Conservation (phyloP, 2,113 vertebrate genomes). For the Nothoprocta pentlandii region DNA sequence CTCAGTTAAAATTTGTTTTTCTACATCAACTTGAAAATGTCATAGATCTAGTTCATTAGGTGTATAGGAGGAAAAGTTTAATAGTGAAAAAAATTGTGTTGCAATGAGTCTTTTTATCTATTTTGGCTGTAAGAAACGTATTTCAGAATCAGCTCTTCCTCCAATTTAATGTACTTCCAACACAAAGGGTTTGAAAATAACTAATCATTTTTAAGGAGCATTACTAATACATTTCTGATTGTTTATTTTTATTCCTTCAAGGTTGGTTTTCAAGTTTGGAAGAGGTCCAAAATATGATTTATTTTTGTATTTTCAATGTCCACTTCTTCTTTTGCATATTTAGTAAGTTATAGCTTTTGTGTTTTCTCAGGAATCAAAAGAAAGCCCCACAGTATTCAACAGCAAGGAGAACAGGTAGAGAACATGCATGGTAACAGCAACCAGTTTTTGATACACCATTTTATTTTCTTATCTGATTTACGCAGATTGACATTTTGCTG, state of each 20-base stretch:
- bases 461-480: background rate
- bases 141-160: background rate
- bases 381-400: background rate
- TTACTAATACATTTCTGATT: background rate
- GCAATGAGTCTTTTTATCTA: background rate
- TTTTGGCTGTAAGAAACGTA: background rate
- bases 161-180: background rate
- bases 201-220: constrained; percentile 41
- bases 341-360: constrained; percentile 7
- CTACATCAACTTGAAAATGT: background rate
- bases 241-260: background rate
- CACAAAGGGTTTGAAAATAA: constrained; percentile 4
- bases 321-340: background rate
- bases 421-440: background rate
- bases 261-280: background rate
- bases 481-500: background rate
- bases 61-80: background rate
- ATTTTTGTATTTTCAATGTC: background rate
- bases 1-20: background rate
- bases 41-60: background rate
- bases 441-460: background rate
- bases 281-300: background rate
- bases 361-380: background rate
- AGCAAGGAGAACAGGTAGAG: background rate
- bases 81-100: background rate